Percentiles rank a stretch among this genome's conserved stretches.
These are phyloP conservation scores for Semnopithecus entellus DNA, from an alignment of 2,113 vertebrate species.

Conservation along the genomic window DNA sequence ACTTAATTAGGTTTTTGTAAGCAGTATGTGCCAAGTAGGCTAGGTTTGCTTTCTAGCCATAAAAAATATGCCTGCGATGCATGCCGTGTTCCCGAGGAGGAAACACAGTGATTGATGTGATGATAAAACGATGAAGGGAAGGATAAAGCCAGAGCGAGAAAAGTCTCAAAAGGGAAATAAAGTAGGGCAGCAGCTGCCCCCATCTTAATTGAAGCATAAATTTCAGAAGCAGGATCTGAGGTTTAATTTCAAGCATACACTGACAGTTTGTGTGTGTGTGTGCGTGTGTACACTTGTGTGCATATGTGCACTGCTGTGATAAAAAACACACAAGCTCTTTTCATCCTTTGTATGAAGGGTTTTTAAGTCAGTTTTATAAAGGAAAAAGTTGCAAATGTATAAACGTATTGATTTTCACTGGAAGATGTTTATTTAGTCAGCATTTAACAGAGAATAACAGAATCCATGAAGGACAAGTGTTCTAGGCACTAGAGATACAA, in stretches of 20 bases:
- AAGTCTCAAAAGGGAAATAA: constrained; percentile 75
- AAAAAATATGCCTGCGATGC: constrained; percentile 36
- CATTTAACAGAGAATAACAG: neutral
- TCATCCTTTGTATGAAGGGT: neutral
- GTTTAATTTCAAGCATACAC: constrained; percentile 71
- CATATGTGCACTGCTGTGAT: neutral
- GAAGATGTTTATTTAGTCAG: neutral
- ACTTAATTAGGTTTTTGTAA: constrained; percentile 68
- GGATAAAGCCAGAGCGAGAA: constrained; percentile 65
- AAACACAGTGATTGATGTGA: constrained; percentile 72
- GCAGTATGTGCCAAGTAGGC: neutral
- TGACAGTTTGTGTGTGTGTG: neutral
- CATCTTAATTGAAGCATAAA: constrained; percentile 81
- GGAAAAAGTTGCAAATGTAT: neutral
- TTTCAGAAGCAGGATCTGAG: constrained; percentile 75
- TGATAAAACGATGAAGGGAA: constrained; percentile 73
- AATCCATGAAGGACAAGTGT: neutral
- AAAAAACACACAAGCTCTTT: neutral
- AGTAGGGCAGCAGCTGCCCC: constrained; percentile 58
- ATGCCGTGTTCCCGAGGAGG: constrained; percentile 30
- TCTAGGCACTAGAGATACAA: neutral
- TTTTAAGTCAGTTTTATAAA: neutral
- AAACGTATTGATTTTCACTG: neutral
- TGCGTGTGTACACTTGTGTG: no score
- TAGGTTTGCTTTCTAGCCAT: constrained; percentile 56